Evolutionary conservation across 2,113 vertebrate genomes (phyloP).

Genomic region (Delphinapterus leucas): DNA sequence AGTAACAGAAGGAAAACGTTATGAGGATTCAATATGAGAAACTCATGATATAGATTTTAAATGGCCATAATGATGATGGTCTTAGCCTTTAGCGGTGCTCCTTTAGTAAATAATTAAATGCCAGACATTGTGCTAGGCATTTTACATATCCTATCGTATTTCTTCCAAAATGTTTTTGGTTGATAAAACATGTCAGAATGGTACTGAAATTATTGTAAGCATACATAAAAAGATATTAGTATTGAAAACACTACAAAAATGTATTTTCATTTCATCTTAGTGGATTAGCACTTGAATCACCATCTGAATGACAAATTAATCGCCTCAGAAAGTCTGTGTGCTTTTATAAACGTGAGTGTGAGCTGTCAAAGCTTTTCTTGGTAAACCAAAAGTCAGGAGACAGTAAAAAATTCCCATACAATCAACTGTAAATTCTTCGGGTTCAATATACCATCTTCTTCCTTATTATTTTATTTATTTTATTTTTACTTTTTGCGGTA

Average conservation of each 20-base stretch:
- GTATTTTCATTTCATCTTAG: background rate
- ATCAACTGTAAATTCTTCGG: background rate
- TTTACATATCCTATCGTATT: background rate
- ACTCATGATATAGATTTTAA: background rate
- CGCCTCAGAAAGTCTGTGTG: background rate
- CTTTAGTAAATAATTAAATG: background rate
- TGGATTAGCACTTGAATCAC: background rate
- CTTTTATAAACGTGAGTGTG: background rate
- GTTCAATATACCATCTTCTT: slow-evolving; percentile 20
- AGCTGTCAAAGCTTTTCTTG: background rate
- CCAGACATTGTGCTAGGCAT: background rate
- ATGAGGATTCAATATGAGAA: background rate
- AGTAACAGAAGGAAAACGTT: background rate
- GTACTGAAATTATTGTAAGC: background rate
- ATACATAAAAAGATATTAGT: background rate
- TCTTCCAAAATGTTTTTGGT: background rate
- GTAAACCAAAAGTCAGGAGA: background rate
- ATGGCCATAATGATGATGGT: background rate
- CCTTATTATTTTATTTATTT: background rate
- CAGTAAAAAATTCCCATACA: background rate
- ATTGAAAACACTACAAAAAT: background rate
- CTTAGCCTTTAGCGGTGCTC: background rate
- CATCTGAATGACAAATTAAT: background rate
- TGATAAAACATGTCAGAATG: background rate
- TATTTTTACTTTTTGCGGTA: too few relatives aligned